These are phyloP conservation scores for Darevskia mixta DNA, from an alignment of 2,797 vertebrate species.

Conservation along the genomic window DNA sequence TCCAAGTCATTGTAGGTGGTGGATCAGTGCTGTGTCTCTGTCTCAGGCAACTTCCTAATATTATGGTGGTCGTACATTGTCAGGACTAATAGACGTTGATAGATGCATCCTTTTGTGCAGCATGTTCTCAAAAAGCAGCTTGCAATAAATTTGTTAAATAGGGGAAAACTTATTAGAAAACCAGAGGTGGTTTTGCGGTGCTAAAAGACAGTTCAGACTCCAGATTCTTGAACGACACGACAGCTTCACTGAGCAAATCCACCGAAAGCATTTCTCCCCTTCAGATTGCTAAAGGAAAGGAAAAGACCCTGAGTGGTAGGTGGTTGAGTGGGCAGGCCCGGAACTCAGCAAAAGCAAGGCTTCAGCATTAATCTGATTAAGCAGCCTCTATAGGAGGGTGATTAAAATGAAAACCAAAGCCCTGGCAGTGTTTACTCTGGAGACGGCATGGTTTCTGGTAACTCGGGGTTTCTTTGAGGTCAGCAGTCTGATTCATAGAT, in stretches of 20 bases:
- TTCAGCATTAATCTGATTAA: not conserved
- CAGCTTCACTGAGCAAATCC: not conserved
- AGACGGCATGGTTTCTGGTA: not conserved
- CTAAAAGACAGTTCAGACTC: not conserved
- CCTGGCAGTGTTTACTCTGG: not conserved
- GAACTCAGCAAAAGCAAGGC: not conserved
- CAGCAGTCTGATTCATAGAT: fast-evolving
- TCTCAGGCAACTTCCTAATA: too few species aligned
- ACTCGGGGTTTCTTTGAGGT: not conserved
- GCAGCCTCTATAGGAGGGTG: not conserved
- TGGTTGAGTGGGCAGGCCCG: not conserved
- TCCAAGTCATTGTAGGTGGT: too few species aligned
- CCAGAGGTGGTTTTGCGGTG: not conserved
- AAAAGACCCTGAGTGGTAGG: not conserved
- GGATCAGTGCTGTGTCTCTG: too few species aligned
- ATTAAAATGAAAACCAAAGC: not conserved
- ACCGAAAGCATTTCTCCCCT: not conserved
- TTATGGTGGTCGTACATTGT: too few species aligned
- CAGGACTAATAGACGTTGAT: too few species aligned
- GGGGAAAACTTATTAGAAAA: too few species aligned
- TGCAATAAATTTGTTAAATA: too few species aligned
- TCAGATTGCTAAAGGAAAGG: not conserved
- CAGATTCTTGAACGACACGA: not conserved
- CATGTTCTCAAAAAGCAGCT: too few species aligned
- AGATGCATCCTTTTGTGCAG: too few species aligned